Conservation (phyloP, 2,113 vertebrate genomes). For the Todiramphus saurophagus region DNA sequence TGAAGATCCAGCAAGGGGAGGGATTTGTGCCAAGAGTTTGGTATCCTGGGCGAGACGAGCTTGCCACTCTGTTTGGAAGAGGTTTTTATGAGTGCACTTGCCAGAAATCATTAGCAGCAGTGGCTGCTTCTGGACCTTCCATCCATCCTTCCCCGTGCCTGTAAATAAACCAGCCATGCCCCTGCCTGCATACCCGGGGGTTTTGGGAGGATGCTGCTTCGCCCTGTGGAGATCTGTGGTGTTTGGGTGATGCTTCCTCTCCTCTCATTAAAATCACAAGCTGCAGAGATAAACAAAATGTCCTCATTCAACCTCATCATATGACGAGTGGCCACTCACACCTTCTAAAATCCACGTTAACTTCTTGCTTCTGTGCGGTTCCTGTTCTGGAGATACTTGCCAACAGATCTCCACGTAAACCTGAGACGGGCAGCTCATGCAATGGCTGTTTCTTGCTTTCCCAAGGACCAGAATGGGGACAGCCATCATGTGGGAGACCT, state of each 20-base stretch:
- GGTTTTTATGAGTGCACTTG: neutral
- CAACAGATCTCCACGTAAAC: neutral
- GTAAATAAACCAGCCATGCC: neutral
- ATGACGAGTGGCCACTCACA: neutral
- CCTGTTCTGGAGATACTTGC: neutral
- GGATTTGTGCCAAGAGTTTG: neutral
- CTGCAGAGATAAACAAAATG: neutral
- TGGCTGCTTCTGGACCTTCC: neutral
- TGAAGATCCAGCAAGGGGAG: neutral
- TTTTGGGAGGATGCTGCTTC: neutral
- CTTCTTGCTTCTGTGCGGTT: neutral
- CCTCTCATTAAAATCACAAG: accelerated
- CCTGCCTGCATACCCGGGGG: neutral
- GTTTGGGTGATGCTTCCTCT: neutral
- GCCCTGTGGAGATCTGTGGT: neutral
- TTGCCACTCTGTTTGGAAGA: neutral
- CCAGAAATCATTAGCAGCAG: neutral
- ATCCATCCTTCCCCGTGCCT: neutral
- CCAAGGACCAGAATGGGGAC: slow-evolving; percentile 86
- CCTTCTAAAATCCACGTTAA: accelerated
- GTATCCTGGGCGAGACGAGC: neutral
- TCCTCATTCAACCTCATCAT: neutral
- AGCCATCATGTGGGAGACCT: slow-evolving; percentile 79
- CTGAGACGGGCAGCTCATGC: neutral
- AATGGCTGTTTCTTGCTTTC: neutral